Evolutionary conservation across 37 sponge, comb jelly and placozoan species (phyloP).

Genomic region (Axinella damicornis): DNA sequence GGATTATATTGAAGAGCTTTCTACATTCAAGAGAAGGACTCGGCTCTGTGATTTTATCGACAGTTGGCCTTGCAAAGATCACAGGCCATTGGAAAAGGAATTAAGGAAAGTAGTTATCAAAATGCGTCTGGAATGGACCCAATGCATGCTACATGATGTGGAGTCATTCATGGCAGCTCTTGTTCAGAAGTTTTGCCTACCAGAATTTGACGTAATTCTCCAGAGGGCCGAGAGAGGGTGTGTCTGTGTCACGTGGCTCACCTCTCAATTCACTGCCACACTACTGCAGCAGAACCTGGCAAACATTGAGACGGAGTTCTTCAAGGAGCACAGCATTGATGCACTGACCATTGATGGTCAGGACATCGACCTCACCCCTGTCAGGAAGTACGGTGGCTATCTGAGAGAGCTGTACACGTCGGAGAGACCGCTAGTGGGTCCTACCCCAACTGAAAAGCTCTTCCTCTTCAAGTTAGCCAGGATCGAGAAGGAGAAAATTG

Average conservation of each 20-base stretch:
- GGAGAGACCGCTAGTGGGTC: no score
- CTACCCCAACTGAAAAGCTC: no score
- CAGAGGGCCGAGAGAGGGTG: background rate
- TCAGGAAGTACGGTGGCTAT: no score
- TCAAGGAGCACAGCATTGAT: no score
- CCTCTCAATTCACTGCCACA: background rate
- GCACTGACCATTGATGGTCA: no score
- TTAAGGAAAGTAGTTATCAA: background rate
- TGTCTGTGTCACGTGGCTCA: background rate
- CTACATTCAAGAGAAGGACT: background rate
- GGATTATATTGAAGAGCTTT: background rate
- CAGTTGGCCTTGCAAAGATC: background rate
- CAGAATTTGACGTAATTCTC: background rate
- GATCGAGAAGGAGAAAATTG: no score
- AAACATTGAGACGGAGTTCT: background rate
- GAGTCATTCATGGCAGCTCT: background rate
- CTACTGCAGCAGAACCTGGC: background rate
- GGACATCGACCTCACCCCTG: no score
- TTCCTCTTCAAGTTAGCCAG: no score
- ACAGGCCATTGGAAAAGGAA: background rate
- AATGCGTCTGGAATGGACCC: background rate
- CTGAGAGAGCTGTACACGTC: no score
- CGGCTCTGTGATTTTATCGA: constrained; percentile 2
- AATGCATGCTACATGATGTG: background rate
- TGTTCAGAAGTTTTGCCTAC: background rate